phyloP scores from a whole-genome alignment of 2,113 vertebrate genomes.

The Rhinoderma darwinii region DNA sequence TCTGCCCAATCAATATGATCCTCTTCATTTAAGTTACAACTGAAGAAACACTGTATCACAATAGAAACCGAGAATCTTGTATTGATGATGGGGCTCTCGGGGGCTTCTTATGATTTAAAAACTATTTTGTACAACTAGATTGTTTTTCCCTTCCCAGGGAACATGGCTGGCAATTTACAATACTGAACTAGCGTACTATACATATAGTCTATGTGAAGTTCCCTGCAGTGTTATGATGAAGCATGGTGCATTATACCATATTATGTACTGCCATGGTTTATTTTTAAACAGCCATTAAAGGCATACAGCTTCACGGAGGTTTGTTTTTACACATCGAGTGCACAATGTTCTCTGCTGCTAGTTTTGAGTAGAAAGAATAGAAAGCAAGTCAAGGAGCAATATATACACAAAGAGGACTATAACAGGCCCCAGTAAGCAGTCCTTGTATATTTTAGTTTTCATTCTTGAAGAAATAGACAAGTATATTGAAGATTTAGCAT shows the following conservation, averaged over 20 bases:
- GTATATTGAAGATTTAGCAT: too few species aligned
- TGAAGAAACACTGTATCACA: conserved; percentile 92
- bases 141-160: not conserved
- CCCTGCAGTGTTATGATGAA: not conserved
- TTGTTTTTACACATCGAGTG: not conserved
- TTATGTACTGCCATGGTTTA: not conserved
- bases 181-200: not conserved
- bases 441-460: too few species aligned
- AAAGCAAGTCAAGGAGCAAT: not conserved
- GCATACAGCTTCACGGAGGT: not conserved
- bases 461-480: too few species aligned
- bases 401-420: not conserved
- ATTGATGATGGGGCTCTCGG: conserved; percentile 74
- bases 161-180: not conserved
- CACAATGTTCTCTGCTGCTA: not conserved
- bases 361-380: not conserved
- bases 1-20: conserved; percentile 96
- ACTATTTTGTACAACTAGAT: conserved; percentile 10
- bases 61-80: conserved; percentile 76
- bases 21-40: conserved; percentile 97
- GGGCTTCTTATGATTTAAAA: conserved; percentile 65
- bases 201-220: not conserved
- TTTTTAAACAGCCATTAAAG: not conserved
- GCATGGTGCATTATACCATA: not conserved
- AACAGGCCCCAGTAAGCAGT: not conserved